These are phyloP conservation scores for Sycophaga agraensis DNA, from an alignment of 1,140 invertebrate genomes.

Conservation along the genomic window DNA sequence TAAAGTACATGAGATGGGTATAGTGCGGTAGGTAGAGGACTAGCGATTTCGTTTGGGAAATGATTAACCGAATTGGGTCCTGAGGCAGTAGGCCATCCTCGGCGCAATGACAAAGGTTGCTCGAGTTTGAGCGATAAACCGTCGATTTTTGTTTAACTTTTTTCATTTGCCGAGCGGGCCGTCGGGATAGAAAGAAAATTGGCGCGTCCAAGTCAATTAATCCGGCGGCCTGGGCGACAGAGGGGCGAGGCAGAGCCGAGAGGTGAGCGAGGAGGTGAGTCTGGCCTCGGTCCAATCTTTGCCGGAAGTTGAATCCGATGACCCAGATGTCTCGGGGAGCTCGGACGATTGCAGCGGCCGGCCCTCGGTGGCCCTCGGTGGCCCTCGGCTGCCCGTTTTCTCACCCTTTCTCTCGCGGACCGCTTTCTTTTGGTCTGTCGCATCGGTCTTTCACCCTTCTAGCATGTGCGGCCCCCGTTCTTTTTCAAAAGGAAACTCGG, in stretches of 20 bases:
- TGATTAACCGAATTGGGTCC: too few species aligned
- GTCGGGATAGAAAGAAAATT: constrained; percentile 26
- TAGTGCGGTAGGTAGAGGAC: too few species aligned
- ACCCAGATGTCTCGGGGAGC: constrained; percentile 34
- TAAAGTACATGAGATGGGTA: too few species aligned
- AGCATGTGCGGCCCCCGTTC: too few species aligned
- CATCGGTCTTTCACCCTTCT: background rate
- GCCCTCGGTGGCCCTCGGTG: background rate
- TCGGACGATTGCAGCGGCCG: constrained; percentile 25
- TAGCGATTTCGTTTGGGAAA: too few species aligned
- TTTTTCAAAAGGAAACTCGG: too few species aligned
- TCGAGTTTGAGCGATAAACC: background rate
- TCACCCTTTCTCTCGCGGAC: background rate
- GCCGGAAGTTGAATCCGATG: constrained; percentile 32
- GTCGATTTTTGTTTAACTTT: constrained; percentile 1
- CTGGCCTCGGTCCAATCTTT: constrained; percentile 37
- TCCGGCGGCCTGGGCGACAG: constrained; percentile 33
- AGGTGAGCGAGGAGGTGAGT: background rate
- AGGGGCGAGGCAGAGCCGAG: background rate
- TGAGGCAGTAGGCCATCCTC: too few species aligned
- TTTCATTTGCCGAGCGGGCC: constrained; percentile 13
- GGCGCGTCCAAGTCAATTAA: constrained; percentile 43
- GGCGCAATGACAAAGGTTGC: too few species aligned
- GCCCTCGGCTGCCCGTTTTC: background rate
- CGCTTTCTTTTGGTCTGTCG: background rate